These are phyloP conservation scores for Chrysolina oricalcia DNA, from an alignment of 2,888 invertebrate species.

Conservation along the genomic window DNA sequence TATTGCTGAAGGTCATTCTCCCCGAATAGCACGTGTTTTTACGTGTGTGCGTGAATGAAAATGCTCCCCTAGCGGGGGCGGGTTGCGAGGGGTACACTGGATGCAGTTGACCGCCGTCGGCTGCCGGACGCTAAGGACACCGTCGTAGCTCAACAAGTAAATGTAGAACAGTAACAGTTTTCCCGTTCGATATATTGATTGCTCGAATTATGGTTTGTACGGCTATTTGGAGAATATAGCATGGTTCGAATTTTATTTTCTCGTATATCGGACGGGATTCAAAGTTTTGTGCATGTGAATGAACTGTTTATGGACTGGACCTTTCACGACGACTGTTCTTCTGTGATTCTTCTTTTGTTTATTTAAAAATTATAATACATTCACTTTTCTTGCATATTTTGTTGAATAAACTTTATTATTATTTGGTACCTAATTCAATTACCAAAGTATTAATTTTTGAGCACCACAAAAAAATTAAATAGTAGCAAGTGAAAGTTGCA, in stretches of 20 bases:
- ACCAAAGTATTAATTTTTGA: too few relatives aligned
- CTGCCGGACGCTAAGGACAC: slow-evolving; percentile 53
- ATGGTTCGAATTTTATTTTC: slow-evolving; percentile 12
- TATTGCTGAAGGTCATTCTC: slow-evolving; percentile 51
- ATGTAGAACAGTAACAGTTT: slow-evolving; percentile 68
- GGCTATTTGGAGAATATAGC: slow-evolving; percentile 31
- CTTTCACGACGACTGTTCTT: background rate
- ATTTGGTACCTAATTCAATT: too few relatives aligned
- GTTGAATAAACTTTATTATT: too few relatives aligned
- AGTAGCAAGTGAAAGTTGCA: too few relatives aligned
- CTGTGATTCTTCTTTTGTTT: too few relatives aligned
- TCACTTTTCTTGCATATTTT: too few relatives aligned
- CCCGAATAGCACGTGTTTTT: slow-evolving; percentile 40
- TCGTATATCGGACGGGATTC: background rate
- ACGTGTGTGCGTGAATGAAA: slow-evolving; percentile 65
- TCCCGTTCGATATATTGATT: slow-evolving; percentile 71
- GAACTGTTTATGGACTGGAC: background rate
- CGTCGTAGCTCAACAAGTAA: slow-evolving; percentile 69
- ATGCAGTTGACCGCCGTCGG: slow-evolving; percentile 54
- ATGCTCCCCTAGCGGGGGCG: slow-evolving; percentile 63
- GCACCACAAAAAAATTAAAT: too few relatives aligned
- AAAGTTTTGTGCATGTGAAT: background rate
- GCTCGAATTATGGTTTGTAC: slow-evolving; percentile 53
- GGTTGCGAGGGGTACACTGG: slow-evolving; percentile 59
- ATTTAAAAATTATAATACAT: too few relatives aligned